Percentiles rank a stretch among this genome's conserved stretches.
phyloP scores from a whole-genome alignment of 1,140 invertebrate species.

The Phocides pigmalion region DNA sequence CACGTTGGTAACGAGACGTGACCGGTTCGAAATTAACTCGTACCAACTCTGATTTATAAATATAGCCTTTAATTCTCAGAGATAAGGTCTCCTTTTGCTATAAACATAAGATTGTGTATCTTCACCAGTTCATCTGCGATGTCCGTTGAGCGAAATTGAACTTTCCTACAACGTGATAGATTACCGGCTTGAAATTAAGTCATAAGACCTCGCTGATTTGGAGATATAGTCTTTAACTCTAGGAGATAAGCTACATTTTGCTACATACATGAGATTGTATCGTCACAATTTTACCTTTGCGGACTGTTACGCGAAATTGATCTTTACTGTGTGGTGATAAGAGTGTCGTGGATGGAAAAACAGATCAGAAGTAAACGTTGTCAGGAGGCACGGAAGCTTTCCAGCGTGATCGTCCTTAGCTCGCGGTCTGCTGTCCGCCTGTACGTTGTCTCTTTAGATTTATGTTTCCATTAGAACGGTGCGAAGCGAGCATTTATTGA shows the following conservation, averaged over 20 bases:
- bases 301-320: constrained; percentile 24
- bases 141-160: constrained; percentile 32
- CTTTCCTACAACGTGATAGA: constrained; percentile 30
- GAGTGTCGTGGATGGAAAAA: constrained; percentile 19
- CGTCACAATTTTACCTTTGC: constrained; percentile 4
- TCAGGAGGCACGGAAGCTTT: constrained; percentile 58
- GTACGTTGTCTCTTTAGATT: constrained; percentile 59
- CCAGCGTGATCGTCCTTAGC: constrained; percentile 50
- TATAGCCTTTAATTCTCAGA: not conserved
- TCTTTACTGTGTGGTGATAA: constrained; percentile 33
- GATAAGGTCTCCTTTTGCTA: constrained; percentile 14
- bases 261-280: not conserved
- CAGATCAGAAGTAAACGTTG: constrained; percentile 48
- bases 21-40: constrained; percentile 49
- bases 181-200: constrained; percentile 50
- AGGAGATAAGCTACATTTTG: constrained; percentile 9
- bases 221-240: constrained; percentile 1
- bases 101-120: not conserved
- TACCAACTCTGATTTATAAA: constrained; percentile 18
- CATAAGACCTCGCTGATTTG: constrained; percentile 25
- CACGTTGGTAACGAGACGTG: constrained; percentile 50
- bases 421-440: constrained; percentile 49
- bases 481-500: constrained; percentile 26
- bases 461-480: constrained; percentile 53
- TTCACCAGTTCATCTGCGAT: not conserved